phyloP scores from a whole-genome alignment of 2,113 vertebrate genomes.

The Rissa tridactyla region DNA sequence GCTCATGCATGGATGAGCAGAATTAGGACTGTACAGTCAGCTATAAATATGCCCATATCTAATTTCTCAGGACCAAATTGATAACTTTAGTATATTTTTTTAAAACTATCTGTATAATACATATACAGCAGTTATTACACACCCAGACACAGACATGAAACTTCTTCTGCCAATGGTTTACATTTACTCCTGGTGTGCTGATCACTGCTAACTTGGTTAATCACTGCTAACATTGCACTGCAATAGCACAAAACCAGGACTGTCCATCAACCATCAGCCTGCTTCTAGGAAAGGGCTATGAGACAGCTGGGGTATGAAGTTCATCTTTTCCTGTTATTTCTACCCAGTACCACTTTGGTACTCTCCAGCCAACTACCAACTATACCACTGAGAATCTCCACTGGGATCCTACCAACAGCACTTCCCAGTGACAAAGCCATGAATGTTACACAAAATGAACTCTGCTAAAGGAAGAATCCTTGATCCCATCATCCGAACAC shows the following conservation, averaged over 20 bases:
- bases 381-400: not conserved
- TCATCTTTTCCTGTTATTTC: not conserved
- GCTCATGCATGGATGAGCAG: not conserved
- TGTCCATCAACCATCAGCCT: not conserved
- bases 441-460: not conserved
- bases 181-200: not conserved
- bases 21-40: not conserved
- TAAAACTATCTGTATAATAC: not conserved
- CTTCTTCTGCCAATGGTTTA: not conserved
- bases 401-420: not conserved
- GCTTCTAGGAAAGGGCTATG: not conserved
- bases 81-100: not conserved
- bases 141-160: not conserved
- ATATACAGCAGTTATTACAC: not conserved
- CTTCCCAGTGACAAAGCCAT: not conserved
- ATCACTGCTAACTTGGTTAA: not conserved
- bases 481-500: not conserved
- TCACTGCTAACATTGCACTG: not conserved
- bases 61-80: not conserved
- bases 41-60: not conserved
- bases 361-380: not conserved
- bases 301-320: not conserved
- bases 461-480: not conserved
- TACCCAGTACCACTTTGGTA: not conserved
- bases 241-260: not conserved